A percentile compares a stretch with the other conserved stretches of the same genome.
phyloP scores from a whole-genome alignment of 2,113 vertebrate genomes.

The Bos indicus region DNA sequence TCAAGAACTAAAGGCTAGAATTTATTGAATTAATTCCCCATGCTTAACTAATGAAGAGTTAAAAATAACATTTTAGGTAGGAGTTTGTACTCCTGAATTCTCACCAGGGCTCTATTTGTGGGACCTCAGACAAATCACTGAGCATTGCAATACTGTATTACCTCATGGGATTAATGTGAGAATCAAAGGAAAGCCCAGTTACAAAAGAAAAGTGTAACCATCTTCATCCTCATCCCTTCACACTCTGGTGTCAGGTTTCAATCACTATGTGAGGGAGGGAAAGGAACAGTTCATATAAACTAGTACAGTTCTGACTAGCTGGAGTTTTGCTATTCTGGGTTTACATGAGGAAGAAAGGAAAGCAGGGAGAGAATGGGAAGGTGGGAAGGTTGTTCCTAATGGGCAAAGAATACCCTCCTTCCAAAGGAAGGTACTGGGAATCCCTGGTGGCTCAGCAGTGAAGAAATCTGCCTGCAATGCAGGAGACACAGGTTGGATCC shows the following conservation, averaged over 20 bases:
- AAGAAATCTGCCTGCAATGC: not conserved
- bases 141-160: not conserved
- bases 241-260: not conserved
- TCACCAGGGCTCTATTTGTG: not conserved
- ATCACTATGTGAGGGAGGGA: not conserved
- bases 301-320: not conserved
- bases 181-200: not conserved
- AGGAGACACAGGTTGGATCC: not conserved
- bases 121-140: not conserved
- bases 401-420: not conserved
- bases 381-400: not conserved
- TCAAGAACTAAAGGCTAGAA: not conserved
- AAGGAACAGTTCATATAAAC: not conserved
- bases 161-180: not conserved
- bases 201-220: not conserved
- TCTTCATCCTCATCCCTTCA: not conserved
- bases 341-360: not conserved
- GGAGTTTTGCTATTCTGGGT: not conserved
- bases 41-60: not conserved
- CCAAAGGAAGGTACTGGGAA: not conserved
- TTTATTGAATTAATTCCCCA: not conserved
- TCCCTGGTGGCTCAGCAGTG: not conserved
- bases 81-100: not conserved
- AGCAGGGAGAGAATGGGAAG: not conserved
- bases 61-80: not conserved